A percentile compares a stretch with the other conserved stretches of the same genome.
Conservation (phyloP, 2,888 invertebrate genomes). For the Mimas tiliae region DNA sequence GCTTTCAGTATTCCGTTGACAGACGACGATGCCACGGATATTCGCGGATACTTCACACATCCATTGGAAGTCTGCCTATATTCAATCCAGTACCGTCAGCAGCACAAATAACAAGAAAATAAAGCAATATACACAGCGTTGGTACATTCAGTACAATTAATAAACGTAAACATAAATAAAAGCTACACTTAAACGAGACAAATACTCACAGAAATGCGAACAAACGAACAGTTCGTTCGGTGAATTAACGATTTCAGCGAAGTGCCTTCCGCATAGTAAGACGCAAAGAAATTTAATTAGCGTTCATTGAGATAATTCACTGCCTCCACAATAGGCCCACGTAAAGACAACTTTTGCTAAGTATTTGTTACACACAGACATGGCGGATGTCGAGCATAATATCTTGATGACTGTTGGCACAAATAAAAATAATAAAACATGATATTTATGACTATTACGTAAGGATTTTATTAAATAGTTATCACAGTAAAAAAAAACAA, state of each 20-base stretch:
- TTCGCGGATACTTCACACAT: no score
- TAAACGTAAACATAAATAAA: constrained; percentile 22
- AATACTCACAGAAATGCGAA: constrained; percentile 53
- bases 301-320: constrained; percentile 76
- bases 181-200: constrained; percentile 26
- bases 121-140: not conserved
- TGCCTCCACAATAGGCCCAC: constrained; percentile 65
- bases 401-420: not conserved
- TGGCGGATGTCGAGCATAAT: constrained; percentile 10
- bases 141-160: not conserved
- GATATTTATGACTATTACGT: no score
- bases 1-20: no score
- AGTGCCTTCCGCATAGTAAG: constrained; percentile 62
- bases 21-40: no score
- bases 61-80: no score
- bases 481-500: no score
- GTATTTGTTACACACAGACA: constrained; percentile 46
- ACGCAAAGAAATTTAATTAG: constrained; percentile 77
- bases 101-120: no score
- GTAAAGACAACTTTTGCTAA: constrained; percentile 66
- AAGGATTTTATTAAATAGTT: no score
- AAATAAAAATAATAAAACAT: not conserved
- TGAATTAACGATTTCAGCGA: constrained; percentile 59
- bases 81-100: no score
- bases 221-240: constrained; percentile 64